These are phyloP conservation scores for Coremacera marginata DNA, from an alignment of 2,888 invertebrate species.

Conservation along the genomic window DNA sequence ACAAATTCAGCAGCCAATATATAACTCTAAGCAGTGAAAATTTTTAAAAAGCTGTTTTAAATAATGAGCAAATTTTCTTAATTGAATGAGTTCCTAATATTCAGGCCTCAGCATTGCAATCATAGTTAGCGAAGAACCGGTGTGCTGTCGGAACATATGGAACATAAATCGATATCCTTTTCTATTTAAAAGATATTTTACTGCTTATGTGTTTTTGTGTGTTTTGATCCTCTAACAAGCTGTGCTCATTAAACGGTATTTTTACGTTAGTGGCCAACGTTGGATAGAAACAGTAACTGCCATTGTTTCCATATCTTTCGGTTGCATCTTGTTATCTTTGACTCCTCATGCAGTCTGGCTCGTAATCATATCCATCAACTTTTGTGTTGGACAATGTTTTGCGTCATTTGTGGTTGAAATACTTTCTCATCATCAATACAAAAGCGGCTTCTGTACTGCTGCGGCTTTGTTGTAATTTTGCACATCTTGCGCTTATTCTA, in stretches of 20 bases:
- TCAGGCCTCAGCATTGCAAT: too few species aligned
- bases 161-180: too few species aligned
- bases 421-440: conserved; percentile 25
- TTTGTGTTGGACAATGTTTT: conserved; percentile 56
- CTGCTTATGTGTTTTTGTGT: too few species aligned
- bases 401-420: conserved; percentile 57
- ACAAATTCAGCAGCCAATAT: too few species aligned
- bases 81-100: too few species aligned
- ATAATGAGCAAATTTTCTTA: too few species aligned
- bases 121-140: too few species aligned
- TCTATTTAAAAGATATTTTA: too few species aligned
- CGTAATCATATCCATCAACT: conserved; percentile 43
- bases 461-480: conserved; percentile 12
- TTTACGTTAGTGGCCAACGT: conserved; percentile 58
- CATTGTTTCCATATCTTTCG: conserved; percentile 54
- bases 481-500: conserved; percentile 24
- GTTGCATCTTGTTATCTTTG: conserved; percentile 59
- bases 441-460: conserved; percentile 28
- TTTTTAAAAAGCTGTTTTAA: too few species aligned
- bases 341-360: conserved; percentile 39
- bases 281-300: conserved; percentile 45
- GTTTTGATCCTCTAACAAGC: conserved; percentile 53
- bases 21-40: too few species aligned
- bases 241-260: conserved; percentile 67
- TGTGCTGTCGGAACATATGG: too few species aligned